phyloP scores from a whole-genome alignment of 2,888 invertebrate species.

The Agonopterix subpropinquella region DNA sequence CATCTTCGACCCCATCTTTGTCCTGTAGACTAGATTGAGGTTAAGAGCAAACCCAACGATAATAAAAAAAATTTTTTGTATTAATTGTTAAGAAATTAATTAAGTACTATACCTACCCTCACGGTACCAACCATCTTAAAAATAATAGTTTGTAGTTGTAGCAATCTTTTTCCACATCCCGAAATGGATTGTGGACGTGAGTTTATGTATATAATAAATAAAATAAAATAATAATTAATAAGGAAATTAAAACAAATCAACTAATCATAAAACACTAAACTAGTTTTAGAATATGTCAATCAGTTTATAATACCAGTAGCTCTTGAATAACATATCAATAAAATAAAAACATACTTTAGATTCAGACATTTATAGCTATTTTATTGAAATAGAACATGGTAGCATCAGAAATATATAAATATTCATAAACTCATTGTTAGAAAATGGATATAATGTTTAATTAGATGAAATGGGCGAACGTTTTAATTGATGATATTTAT shows the following conservation, averaged over 20 bases:
- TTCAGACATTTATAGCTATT: neutral
- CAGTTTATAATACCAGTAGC: constrained; percentile 6
- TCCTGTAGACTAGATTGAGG: no score
- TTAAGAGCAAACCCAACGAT: no score
- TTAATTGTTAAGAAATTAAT: no score
- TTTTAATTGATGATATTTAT: no score
- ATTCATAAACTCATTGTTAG: constrained; percentile 2
- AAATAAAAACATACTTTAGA: neutral
- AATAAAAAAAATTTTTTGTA: no score
- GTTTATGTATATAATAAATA: no score
- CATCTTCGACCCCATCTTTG: no score
- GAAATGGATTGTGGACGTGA: no score
- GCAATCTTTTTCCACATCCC: no score
- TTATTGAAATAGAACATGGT: constrained; percentile 1
- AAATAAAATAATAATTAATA: neutral
- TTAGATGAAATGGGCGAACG: neutral
- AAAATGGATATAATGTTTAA: constrained; percentile 1
- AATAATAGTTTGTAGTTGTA: no score
- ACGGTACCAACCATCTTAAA: no score
- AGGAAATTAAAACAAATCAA: neutral
- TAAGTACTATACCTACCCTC: no score
- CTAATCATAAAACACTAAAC: neutral
- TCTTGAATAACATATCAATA: constrained; percentile 2
- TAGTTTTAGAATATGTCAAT: neutral
- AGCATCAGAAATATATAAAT: constrained; percentile 1